Percentiles rank a stretch among this genome's conserved stretches.
Conservation (phyloP, 2,797 vertebrate genomes). For the Buphagus erythrorhynchus region DNA sequence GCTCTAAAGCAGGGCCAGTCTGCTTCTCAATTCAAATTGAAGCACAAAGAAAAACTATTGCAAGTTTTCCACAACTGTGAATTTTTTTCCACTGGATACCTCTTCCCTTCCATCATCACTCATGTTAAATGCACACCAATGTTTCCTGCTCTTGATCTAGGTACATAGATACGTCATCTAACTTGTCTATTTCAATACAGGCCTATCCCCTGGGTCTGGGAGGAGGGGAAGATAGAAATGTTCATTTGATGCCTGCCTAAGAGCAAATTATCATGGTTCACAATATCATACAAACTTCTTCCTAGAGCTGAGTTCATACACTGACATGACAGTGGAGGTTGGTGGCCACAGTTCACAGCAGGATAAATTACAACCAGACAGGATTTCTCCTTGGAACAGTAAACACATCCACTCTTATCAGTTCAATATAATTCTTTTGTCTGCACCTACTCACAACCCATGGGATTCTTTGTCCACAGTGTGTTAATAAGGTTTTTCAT, state of each 20-base stretch:
- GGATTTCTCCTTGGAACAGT: neutral
- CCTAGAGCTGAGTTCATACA: neutral
- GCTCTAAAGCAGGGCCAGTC: neutral
- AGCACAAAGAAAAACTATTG: neutral
- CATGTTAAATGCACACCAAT: neutral
- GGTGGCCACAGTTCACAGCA: neutral
- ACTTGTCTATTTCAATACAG: neutral
- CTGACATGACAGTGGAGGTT: neutral
- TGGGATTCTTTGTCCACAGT: neutral
- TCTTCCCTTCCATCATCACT: neutral
- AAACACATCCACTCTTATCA: neutral
- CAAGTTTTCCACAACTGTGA: neutral
- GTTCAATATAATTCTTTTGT: neutral
- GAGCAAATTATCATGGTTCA: neutral
- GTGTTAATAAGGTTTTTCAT: neutral
- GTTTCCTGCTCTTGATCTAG: neutral
- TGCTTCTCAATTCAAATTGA: neutral
- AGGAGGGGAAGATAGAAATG: neutral
- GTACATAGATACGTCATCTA: accelerated
- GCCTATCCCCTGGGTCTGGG: neutral
- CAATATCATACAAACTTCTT: neutral
- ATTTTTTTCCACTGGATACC: neutral
- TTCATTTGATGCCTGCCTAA: neutral
- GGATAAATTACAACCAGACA: neutral
- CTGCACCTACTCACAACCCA: neutral